Base-by-base conservation (phyloP, 2,797 vertebrate genomes). In the Artibeus lituratus region DNA sequence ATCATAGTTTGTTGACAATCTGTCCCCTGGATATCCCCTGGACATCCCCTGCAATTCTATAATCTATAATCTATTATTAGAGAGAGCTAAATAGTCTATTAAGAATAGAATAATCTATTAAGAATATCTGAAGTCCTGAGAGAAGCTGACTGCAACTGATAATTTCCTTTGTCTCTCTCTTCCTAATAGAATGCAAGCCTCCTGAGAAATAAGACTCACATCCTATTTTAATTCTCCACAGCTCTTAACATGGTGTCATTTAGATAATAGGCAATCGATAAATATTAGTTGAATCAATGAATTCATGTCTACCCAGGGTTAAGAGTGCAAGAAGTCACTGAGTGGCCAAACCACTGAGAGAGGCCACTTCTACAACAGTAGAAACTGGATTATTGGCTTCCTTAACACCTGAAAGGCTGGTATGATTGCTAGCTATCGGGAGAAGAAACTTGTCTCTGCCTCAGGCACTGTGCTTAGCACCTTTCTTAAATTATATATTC, bases 221-320 rank as follows among this genome's bases (percentile, higher is more conserved):
- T 77, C 12, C 87, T 85, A 94, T 51, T 93, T 95, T 85, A 94
- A 92, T 87, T 94, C 42, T 80, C 49, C 51, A 83, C 21, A 42
- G 32, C 65, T 78, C 5, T 73, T 85, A 92, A 70, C 1, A 67
- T 67, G 44, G 87, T 87, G 32, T n/a, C 62, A 7, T 90, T 94
- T 94, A 73, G 73, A 65, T 82, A 94, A 78, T 32, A 96, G 72
- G 22, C 39, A 92, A 88, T 96, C 73, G 84, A 93, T 94, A 86
- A 96, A 90, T 94, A 86, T 62, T 86, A 92, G 24, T 70, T 88
- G 69, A 90, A 86, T 81, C 82, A 90, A 94, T 82, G 49, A 49
- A 72, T 88, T 94, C 26, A 29, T 76, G 42, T 77, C 39, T 70
- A 65, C n/a, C 29, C 19, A n/a, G 51, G 32, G 53, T 92, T 65